A percentile compares a stretch with the other conserved stretches of the same genome.
Conservation (phyloP, 2,797 vertebrate genomes). For the Kryptolebias ocellatus region DNA sequence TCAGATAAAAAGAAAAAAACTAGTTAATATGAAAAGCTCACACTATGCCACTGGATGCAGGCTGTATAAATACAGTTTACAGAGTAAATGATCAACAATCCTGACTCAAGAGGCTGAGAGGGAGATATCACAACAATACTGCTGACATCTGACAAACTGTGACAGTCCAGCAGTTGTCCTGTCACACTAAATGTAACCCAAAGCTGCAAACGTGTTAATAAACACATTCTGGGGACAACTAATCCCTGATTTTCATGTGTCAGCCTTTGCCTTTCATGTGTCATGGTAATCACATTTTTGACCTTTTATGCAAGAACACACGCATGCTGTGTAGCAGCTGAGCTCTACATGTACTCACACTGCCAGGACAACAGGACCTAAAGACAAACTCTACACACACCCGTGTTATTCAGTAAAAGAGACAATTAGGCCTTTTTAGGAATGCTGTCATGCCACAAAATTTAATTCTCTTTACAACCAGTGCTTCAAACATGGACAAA, state of each 20-base stretch:
- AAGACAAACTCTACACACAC: not conserved
- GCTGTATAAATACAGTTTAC: constrained; percentile 17
- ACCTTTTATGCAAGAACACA: constrained; percentile 40
- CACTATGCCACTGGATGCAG: constrained; percentile 1
- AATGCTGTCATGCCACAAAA: constrained; percentile 28
- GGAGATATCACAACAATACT: constrained; percentile 40
- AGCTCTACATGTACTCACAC: constrained; percentile 36
- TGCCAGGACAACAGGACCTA: constrained; percentile 33
- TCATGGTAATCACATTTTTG: constrained; percentile 51
- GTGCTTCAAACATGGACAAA: constrained; percentile 31
- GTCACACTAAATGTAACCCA: constrained; percentile 29
- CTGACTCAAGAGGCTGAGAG: constrained; percentile 12
- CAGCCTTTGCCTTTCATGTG: constrained; percentile 23
- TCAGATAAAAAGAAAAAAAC: constrained; percentile 7
- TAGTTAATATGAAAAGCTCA: constrained; percentile 17
- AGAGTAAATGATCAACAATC: constrained; percentile 18
- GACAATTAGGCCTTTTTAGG: not conserved
- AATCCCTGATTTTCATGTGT: constrained; percentile 25
- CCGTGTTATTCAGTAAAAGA: not conserved
- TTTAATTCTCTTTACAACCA: constrained; percentile 35
- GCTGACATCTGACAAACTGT: constrained; percentile 26
- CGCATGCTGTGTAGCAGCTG: constrained; percentile 19
- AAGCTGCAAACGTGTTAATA: constrained; percentile 17
- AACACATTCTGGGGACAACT: constrained; percentile 32
- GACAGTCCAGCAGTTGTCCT: constrained; percentile 14